Percentiles rank a stretch among this genome's conserved stretches.
phyloP scores from a whole-genome alignment of 2,888 invertebrate genomes.

The Nebria salina region DNA sequence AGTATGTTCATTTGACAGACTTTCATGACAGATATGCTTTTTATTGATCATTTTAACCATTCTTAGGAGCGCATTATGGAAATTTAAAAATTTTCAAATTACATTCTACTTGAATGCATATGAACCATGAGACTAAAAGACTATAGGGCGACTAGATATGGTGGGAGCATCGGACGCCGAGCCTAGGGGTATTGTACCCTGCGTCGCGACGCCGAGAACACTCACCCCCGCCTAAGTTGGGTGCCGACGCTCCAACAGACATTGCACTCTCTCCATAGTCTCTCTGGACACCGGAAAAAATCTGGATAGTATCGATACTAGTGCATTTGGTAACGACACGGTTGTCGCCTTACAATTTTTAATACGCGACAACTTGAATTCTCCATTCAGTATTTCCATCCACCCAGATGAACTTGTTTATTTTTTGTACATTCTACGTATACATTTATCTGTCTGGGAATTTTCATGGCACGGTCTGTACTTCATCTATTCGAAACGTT shows the following conservation, averaged over 20 bases:
- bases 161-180: background rate
- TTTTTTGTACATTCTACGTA: background rate
- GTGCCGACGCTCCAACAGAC: background rate
- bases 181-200: conserved; percentile 1
- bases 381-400: background rate
- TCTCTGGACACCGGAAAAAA: background rate
- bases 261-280: background rate
- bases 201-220: background rate
- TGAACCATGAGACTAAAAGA: background rate
- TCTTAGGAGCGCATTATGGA: too few relatives aligned
- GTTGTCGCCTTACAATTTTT: background rate
- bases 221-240: background rate
- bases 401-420: background rate
- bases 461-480: background rate
- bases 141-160: background rate
- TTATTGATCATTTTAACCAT: too few relatives aligned
- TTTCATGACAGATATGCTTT: too few relatives aligned
- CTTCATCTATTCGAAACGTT: background rate
- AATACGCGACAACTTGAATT: background rate
- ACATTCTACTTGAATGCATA: background rate
- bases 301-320: background rate
- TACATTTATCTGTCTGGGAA: background rate
- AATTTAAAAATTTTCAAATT: too few relatives aligned
- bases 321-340: background rate
- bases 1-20: too few relatives aligned